Evolutionary conservation across 2,797 vertebrate genomes (phyloP), one percentile per base, ranked within the genome.

Genomic region (Notolepis coatsorum): DNA sequence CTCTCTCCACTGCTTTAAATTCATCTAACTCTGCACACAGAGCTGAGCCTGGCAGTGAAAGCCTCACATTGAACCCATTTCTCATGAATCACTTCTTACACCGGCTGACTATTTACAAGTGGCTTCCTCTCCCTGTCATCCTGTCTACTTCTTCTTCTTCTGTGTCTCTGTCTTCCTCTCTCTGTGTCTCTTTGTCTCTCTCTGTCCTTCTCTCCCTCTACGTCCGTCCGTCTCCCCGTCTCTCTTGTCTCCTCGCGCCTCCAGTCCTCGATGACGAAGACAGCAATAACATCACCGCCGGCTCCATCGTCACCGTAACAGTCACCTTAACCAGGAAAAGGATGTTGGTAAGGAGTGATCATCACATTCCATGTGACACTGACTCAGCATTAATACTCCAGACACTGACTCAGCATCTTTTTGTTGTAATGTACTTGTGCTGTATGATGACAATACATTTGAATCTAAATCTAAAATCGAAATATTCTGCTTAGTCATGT

Each of bases 271-370:
- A 99, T 83, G 98, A 99, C 76, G 98, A 99, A 88, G 98, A 99
- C 79, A 99, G 98, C 91, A 96, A 96, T 88, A 99, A 99, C 81
- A 99, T 99, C 83, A 99, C 98, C 53, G 97, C 97, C 41, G 98
- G 98, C 55, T 99, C 97, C 24, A 93, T 99, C 24, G 98, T 99
- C 73, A 99, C 98, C 25, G 98, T 99, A 56, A 91, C 98, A 0
- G 96, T 99, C 68, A 97, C 94, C 8, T 83, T 99, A 74, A 96
- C 91, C 61, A 94, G 98, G 71, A 97, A 96, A 87, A 94, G 93
- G 20, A 99, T 98, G 98, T 88, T 90, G 81, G 97, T 99, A 92
- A 96, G 96, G 82, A 70, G 37, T 9, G 3, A 28, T 50, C 39
- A 12, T 50, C 39, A 12, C 4, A n/a, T 75, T 57, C 38, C 1